These are phyloP conservation scores for Calameuta filiformis DNA, from an alignment of 2,888 invertebrate species.

Conservation along the genomic window DNA sequence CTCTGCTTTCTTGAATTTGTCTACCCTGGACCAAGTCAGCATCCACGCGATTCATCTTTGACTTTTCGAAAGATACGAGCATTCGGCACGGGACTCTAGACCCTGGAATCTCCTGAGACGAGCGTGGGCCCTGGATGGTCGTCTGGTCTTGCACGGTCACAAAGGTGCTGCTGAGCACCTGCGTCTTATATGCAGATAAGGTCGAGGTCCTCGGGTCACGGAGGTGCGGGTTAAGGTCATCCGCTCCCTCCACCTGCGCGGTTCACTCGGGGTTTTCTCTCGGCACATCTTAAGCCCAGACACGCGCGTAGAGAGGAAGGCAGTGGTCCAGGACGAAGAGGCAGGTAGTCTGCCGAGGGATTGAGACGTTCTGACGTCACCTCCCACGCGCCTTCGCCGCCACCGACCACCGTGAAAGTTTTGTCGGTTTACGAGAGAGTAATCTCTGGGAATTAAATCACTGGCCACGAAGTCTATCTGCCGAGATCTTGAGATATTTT, in stretches of 20 bases:
- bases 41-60: not conserved
- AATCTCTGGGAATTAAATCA: not conserved
- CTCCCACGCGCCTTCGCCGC: conserved; percentile 47
- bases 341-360: conserved; percentile 51
- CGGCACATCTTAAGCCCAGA: conserved; percentile 42
- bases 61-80: conserved; percentile 11
- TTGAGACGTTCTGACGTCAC: conserved; percentile 53
- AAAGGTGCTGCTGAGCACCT: conserved; percentile 62
- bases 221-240: conserved; percentile 42
- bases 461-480: not conserved
- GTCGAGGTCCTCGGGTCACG: conserved; percentile 44
- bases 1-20: not conserved
- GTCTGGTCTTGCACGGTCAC: conserved; percentile 15
- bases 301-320: not conserved
- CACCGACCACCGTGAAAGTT: conserved; percentile 41
- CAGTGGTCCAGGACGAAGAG: conserved; percentile 21
- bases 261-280: conserved; percentile 26
- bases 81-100: not conserved
- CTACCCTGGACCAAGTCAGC: not conserved
- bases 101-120: not conserved
- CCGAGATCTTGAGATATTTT: not conserved
- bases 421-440: conserved; percentile 28
- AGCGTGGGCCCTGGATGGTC: too few relatives aligned
- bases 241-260: conserved; percentile 30
- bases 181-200: conserved; percentile 62